Evolutionary conservation across 2,797 vertebrate species (phyloP).

Genomic region (Clarias fuscus): DNA sequence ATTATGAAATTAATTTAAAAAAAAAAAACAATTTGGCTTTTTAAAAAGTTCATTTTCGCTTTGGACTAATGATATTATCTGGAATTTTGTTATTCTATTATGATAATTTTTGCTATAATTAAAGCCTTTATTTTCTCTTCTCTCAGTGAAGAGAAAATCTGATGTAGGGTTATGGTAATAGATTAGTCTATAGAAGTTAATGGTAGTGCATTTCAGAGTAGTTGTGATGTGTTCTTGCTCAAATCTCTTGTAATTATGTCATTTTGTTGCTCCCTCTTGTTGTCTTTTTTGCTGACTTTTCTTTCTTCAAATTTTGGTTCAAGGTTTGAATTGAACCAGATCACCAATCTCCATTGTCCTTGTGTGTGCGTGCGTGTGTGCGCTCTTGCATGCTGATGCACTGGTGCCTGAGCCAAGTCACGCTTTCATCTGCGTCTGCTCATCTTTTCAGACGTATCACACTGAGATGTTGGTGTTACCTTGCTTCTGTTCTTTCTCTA

Average conservation of each 20-base stretch:
- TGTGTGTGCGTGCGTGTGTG: neutral
- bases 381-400: neutral
- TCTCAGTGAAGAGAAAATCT: neutral
- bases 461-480: neutral
- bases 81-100: neutral
- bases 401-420: neutral
- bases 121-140: neutral
- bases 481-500: neutral
- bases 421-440: constrained; percentile 8
- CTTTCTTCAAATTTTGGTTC: neutral
- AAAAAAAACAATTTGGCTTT: neutral
- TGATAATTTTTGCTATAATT: neutral
- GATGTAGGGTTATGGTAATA: neutral
- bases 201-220: neutral
- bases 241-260: neutral
- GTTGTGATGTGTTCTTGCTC: neutral
- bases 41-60: too few species aligned
- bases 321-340: neutral
- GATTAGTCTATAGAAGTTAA: neutral
- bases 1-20: neutral
- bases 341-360: neutral
- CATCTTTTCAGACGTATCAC: neutral
- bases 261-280: neutral
- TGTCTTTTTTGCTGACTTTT: neutral
- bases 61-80: neutral